These are phyloP conservation scores for Periophthalmus modestus DNA, from an alignment of 2,113 vertebrate species.

Conservation along the genomic window DNA sequence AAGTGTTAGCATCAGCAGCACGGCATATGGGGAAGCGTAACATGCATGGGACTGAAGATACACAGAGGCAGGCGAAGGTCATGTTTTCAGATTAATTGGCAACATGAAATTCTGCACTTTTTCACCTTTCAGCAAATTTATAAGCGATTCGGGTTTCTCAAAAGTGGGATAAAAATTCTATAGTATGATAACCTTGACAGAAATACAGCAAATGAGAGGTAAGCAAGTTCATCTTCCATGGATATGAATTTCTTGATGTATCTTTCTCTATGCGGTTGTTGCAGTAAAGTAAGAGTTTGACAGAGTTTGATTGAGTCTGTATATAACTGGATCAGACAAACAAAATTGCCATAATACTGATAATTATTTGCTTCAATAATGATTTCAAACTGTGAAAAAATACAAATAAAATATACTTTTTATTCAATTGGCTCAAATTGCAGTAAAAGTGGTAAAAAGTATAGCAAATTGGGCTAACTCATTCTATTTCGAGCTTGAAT, in stretches of 20 bases:
- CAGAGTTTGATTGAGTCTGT: too few relatives aligned
- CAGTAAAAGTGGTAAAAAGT: too few relatives aligned
- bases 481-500: too few relatives aligned
- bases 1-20: slow-evolving; percentile 31
- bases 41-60: slow-evolving; percentile 3
- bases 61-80: neutral
- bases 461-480: too few relatives aligned
- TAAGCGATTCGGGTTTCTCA: neutral
- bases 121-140: neutral
- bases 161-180: neutral
- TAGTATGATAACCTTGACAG: neutral
- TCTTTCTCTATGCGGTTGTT: neutral
- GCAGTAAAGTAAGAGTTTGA: neutral
- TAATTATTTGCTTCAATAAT: neutral
- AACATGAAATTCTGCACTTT: slow-evolving; percentile 2
- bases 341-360: too few relatives aligned
- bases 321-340: too few relatives aligned
- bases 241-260: too few relatives aligned
- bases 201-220: too few relatives aligned
- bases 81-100: slow-evolving; percentile 21
- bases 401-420: too few relatives aligned
- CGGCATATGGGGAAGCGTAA: neutral
- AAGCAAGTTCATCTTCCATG: too few relatives aligned
- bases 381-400: too few relatives aligned
- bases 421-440: too few relatives aligned